These are phyloP conservation scores for Portevinia maculata DNA, from an alignment of 2,888 invertebrate genomes.

Conservation along the genomic window DNA sequence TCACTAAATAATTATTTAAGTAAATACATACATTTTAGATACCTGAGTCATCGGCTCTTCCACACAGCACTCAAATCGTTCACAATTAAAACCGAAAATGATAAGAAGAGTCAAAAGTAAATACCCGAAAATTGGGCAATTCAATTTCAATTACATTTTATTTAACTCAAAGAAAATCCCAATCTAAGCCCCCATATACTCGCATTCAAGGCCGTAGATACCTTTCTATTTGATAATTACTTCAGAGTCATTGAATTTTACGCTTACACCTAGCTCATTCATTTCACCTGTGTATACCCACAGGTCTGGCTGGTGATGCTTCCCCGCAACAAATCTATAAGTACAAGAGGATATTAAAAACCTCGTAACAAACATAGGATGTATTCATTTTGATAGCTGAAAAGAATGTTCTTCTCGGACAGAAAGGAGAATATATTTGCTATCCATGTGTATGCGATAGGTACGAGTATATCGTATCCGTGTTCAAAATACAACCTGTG, in stretches of 20 bases:
- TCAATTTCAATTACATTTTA: conserved; percentile 11
- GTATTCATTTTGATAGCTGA: conserved; percentile 46
- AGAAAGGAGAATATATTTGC: conserved; percentile 51
- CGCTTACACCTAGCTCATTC: conserved; percentile 54
- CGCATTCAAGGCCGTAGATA: conserved; percentile 32
- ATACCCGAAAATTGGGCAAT: conserved; percentile 38
- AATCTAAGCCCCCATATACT: conserved; percentile 3
- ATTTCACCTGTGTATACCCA: conserved; percentile 6
- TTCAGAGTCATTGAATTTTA: conserved; percentile 66
- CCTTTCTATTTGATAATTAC: conserved; percentile 57
- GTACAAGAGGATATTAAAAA: conserved; percentile 38
- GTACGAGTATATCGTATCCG: background rate
- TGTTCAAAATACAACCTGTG: conserved; percentile 64
- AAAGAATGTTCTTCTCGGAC: conserved; percentile 44
- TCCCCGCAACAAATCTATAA: conserved; percentile 18
- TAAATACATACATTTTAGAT: background rate
- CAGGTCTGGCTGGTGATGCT: background rate
- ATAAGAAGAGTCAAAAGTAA: conserved; percentile 3
- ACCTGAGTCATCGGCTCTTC: background rate
- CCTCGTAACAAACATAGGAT: conserved; percentile 41
- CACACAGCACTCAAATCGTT: background rate
- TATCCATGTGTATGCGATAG: conserved; percentile 9
- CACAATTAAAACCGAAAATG: conserved; percentile 6
- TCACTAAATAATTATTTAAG: conserved; percentile 45
- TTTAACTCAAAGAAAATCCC: conserved; percentile 10